Conservation (phyloP, 2,113 vertebrate species). For the Cryptotis parvus region DNA sequence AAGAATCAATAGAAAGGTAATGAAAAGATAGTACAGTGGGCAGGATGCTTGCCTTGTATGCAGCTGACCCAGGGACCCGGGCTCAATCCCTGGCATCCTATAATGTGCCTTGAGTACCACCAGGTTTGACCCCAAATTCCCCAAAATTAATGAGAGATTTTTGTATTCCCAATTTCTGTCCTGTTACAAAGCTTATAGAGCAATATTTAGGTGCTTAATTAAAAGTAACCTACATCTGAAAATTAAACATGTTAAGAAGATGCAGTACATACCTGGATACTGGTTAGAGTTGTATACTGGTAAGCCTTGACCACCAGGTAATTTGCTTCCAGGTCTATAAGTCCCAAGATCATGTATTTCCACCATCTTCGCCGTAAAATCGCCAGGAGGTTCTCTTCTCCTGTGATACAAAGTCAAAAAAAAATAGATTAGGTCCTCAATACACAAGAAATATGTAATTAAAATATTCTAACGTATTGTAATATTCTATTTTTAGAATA, state of each 20-base stretch:
- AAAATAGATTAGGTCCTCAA: conserved; percentile 58
- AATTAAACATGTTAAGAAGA: not conserved
- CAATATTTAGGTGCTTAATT: not conserved
- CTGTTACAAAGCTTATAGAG: not conserved
- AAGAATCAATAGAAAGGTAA: not conserved
- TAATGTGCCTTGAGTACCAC: no score
- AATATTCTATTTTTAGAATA: not conserved
- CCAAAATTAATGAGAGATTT: not conserved
- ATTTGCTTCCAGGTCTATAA: conserved; percentile 97
- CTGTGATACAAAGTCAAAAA: conserved; percentile 85
- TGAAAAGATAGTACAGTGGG: not conserved
- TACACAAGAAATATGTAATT: conserved; percentile 12
- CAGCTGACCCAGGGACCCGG: no score
- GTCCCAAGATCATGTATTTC: conserved; percentile 98
- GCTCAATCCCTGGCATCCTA: no score
- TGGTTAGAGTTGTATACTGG: conserved; percentile 97
- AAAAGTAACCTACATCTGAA: not conserved
- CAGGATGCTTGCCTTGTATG: not conserved
- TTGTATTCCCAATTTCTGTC: not conserved
- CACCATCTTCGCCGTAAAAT: conserved; percentile 97
- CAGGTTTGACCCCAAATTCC: no score
- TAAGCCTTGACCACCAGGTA: conserved; percentile 97
- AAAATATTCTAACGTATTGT: conserved; percentile 27
- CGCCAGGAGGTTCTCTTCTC: conserved; percentile 96
- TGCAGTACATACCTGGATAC: conserved; percentile 92